Percentiles rank a stretch among this genome's conserved stretches.
Conservation (phyloP, 2,888 invertebrate species). For the Drosophila meridiana region DNA sequence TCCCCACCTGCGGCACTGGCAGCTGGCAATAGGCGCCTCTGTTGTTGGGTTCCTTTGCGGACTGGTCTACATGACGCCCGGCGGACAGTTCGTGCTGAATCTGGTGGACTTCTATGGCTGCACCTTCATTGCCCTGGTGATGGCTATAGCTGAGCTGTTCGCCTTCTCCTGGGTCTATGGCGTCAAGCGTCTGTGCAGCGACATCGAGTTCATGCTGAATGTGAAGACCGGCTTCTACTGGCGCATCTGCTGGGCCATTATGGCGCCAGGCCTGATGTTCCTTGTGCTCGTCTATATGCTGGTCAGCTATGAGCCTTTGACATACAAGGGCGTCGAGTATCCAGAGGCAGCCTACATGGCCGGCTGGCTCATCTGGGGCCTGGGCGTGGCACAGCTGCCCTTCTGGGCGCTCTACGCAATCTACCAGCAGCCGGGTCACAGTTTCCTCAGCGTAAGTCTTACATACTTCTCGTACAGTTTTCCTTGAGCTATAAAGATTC, state of each 20-base stretch:
- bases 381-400: constrained; percentile 86
- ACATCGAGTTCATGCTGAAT: constrained; percentile 93
- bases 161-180: constrained; percentile 92
- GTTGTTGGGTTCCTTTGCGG: constrained; percentile 87
- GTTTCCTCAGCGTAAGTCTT: constrained; percentile 49
- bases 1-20: constrained; percentile 85
- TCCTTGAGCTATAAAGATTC: neutral
- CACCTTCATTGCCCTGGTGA: constrained; percentile 90
- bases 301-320: constrained; percentile 87
- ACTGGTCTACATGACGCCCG: constrained; percentile 88
- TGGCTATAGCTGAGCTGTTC: constrained; percentile 89
- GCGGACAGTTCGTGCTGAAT: constrained; percentile 90
- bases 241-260: constrained; percentile 92
- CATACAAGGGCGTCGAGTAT: constrained; percentile 87
- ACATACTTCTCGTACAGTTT: neutral
- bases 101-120: constrained; percentile 91
- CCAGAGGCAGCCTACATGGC: constrained; percentile 87
- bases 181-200: constrained; percentile 88
- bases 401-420: constrained; percentile 83
- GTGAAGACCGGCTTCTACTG: constrained; percentile 89
- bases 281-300: constrained; percentile 90
- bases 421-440: constrained; percentile 78
- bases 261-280: constrained; percentile 90
- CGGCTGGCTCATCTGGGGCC: constrained; percentile 86
- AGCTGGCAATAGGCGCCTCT: constrained; percentile 85